These are phyloP conservation scores for Copidosoma aretas DNA, from an alignment of 2,888 invertebrate genomes.

Conservation along the genomic window DNA sequence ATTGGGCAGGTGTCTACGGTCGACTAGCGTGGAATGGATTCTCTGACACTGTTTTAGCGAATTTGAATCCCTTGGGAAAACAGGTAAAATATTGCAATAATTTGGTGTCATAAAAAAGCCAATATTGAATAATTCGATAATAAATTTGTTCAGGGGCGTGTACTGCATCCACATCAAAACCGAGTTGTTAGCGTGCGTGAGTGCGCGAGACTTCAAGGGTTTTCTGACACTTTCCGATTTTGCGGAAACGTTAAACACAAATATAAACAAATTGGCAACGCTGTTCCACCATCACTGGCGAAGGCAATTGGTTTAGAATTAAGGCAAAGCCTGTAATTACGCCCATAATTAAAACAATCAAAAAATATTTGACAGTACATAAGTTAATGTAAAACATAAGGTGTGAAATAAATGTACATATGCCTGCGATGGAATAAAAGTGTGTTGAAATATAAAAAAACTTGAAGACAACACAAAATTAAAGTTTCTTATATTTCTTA, in stretches of 20 bases:
- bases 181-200: slow-evolving; percentile 87
- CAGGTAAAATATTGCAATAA: slow-evolving; percentile 63
- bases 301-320: slow-evolving; percentile 79
- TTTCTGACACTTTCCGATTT: slow-evolving; percentile 78
- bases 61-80: slow-evolving; percentile 91
- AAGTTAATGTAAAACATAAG: no score
- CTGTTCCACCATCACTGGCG: slow-evolving; percentile 85
- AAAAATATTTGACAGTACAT: no score
- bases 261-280: slow-evolving; percentile 86
- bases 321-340: slow-evolving; percentile 61
- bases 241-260: slow-evolving; percentile 78
- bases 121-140: slow-evolving; percentile 11
- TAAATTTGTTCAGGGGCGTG: slow-evolving; percentile 68
- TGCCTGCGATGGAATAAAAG: no score
- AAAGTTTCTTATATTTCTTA: no score
- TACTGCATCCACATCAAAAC: slow-evolving; percentile 80
- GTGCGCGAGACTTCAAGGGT: slow-evolving; percentile 87
- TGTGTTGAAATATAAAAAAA: no score
- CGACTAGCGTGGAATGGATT: slow-evolving; percentile 83
- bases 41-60: slow-evolving; percentile 84
- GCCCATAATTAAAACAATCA: no score
- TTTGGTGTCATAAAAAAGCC: neutral
- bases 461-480: no score
- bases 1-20: slow-evolving; percentile 87
- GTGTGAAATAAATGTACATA: no score